Evolutionary conservation across 2,797 vertebrate genomes (phyloP), one percentile per base, ranked within the genome.

Genomic region (Neopelma chrysocephalum): DNA sequence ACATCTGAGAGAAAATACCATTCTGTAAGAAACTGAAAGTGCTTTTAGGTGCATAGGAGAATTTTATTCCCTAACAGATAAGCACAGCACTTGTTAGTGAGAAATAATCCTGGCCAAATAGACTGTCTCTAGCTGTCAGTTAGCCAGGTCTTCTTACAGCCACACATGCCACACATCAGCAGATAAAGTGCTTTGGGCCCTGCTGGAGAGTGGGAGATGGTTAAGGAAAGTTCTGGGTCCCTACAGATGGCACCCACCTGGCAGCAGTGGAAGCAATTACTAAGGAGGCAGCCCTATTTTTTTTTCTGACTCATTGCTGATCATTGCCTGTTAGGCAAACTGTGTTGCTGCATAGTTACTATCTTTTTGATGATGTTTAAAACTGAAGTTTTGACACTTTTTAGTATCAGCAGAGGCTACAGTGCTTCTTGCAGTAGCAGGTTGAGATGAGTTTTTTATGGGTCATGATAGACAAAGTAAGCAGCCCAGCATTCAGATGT

Each of bases 211-310:
- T 83, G 57, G 84, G 82, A 95, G 83, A 93, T 34, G 9, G 32
- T 71, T 75, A 62, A 97, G 96, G 84, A 93, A 97, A 95, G 87
- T 89, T 92, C 94, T 57, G 11, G 29, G 38, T 71, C n/a, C 86
- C 84, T 87, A 15, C 38, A 80, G 79, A 61, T 3, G 10, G 40
- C 53, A 93, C 51, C 29, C 29, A 62, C 0, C 7, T 38, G n/a
- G 48, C 61, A 88, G 50, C 57, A 72, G 36, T 80, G 54, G 86
- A 86, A 95, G 84, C 53, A 91, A 65, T 96, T 94, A 91, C 80
- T 96, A 79, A 95, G 83, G 66, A 92, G 15, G 42, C 91, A 82
- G 34, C 48, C 72, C 80, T 84, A 22, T 27, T 62, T 38, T 87
- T 77, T 86, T 79, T 81, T 94, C 81, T 93, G 94, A 96, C 69